phyloP scores from a whole-genome alignment of 2,888 invertebrate species.

The Lasioglossum zephyrum region DNA sequence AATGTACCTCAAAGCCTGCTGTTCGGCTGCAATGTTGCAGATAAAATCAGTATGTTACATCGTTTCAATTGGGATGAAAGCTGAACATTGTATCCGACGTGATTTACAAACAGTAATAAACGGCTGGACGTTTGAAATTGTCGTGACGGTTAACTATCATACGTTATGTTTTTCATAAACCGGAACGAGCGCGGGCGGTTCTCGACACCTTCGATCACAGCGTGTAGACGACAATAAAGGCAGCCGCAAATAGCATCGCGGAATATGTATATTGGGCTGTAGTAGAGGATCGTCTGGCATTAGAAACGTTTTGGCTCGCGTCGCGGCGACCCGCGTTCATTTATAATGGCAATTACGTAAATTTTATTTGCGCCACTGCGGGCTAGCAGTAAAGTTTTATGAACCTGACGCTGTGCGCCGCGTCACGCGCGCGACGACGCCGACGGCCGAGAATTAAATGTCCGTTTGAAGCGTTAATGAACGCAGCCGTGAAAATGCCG shows the following conservation, averaged over 20 bases:
- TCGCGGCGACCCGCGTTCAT: slow-evolving; percentile 18
- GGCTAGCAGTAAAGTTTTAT: not conserved
- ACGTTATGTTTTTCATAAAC: not conserved
- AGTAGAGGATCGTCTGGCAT: slow-evolving; percentile 28
- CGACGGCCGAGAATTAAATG: not conserved
- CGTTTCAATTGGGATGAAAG: too few species aligned
- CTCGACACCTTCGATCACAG: not conserved
- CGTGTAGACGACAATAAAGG: slow-evolving; percentile 20
- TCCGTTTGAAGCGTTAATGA: not conserved
- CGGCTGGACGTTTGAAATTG: not conserved
- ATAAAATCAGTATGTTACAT: too few species aligned
- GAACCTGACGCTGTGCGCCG: not conserved
- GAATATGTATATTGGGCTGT: slow-evolving; percentile 2
- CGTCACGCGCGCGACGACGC: not conserved
- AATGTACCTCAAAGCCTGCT: not conserved
- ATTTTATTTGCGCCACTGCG: slow-evolving; percentile 8
- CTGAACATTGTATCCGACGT: not conserved
- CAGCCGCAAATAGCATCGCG: slow-evolving; percentile 20
- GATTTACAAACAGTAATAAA: not conserved
- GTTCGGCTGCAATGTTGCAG: not conserved
- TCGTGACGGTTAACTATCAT: not conserved
- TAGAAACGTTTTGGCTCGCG: slow-evolving; percentile 25
- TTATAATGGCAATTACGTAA: slow-evolving; percentile 50
- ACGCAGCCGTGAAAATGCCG: not conserved
- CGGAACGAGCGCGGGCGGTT: not conserved